Base-by-base conservation (phyloP, 2,888 invertebrate genomes). In the Tenthredo notha region DNA sequence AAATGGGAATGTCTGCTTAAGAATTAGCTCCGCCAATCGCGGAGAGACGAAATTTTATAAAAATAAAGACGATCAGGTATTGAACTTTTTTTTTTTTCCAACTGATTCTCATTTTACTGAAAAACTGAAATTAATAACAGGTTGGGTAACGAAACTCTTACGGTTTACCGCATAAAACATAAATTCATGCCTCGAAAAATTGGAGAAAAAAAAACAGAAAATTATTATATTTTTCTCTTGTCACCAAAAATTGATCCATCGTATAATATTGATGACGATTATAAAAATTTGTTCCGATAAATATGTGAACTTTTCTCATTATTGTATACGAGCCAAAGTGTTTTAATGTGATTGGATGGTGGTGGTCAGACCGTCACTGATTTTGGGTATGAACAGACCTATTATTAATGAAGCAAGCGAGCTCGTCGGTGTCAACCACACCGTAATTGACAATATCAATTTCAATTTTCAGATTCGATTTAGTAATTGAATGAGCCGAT, bases 391-490 rank as follows among this genome's bases (percentile, higher is more conserved):
- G 21, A 37, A 70, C 37, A 9, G 10, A 37, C 21, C 43, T 43
- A 43, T 74, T 43, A 74, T 21, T 29, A 18, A 74, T 43, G 12
- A 10, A n/a, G 40, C 40, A 74, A 74, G 37, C 72, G 25, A 43
- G 72, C 40, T 43, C 67, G 43, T 40, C 72, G 43, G 72, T 29
- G 47, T 77, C 29, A 77, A 29, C 29, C 50, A 50, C 50, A 50
- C 50, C 50, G 40, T 77, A 77, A 47, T 77, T 50, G 77, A 54
- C 77, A 54, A 77, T 80, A 80, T 80, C 61, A 18, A 61, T 80
- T 80, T 58, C 80, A 61, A 58, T 80, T 80, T 80, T 61, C 37
- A 40, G n/a, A 58, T 80, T 61, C 58, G 50, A 80, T 80, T 61
- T 37, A 40, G 37, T 37, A 80, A 80, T 61, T 58, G 80, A 61